Base-by-base conservation (phyloP, 2,888 invertebrate genomes). In the Scrobipalpa atriplicella region DNA sequence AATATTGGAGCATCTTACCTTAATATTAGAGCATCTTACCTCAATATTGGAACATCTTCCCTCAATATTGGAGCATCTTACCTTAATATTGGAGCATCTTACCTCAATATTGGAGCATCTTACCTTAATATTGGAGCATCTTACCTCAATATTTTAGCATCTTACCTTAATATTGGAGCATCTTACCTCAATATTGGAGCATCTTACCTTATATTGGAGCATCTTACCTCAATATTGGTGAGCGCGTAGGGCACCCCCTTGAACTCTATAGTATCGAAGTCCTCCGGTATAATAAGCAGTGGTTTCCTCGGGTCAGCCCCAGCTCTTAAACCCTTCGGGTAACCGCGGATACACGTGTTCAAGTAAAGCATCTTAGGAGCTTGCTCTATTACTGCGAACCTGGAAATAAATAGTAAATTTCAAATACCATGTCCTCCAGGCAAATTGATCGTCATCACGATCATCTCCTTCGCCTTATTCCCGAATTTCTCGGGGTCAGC, bases 341-440 rank as follows among this genome's bases (percentile, higher is more conserved):
- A 96, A 0, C 97, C 98, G 68, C 98, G 94, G 76, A 97, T 96
- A 5, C 94, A 92, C 21, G 96, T 95, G 88, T 98, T 98, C 79
- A 98, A 94, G 86, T 97, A 97, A 77, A 98, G 84, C 90, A 97
- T 94, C 84, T 97, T 97, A 0, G 96, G 91, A 19, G 95, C 95
- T 6, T 74, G 83, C 73, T 88, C 88, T 43, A 90, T 77, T 65
- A 90, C 69, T 16, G 78, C 71, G 77, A 87, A 89, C 72, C 90
- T 89, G 38, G 16, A n/a, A 13, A 19, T 13, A 47, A 16, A 11
- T 18, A 54, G n/a, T n/a, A n/a, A n/a, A n/a, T n/a, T n/a, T n/a
- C n/a, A n/a, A n/a, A n/a, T n/a, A n/a, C n/a, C n/a, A n/a, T n/a
- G n/a, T n/a, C n/a, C n/a, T n/a, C n/a, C n/a, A n/a, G n/a, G n/a